A percentile compares a stretch with the other conserved stretches of the same genome.
phyloP scores from a whole-genome alignment of 2,797 vertebrate genomes.

The Alca torda region DNA sequence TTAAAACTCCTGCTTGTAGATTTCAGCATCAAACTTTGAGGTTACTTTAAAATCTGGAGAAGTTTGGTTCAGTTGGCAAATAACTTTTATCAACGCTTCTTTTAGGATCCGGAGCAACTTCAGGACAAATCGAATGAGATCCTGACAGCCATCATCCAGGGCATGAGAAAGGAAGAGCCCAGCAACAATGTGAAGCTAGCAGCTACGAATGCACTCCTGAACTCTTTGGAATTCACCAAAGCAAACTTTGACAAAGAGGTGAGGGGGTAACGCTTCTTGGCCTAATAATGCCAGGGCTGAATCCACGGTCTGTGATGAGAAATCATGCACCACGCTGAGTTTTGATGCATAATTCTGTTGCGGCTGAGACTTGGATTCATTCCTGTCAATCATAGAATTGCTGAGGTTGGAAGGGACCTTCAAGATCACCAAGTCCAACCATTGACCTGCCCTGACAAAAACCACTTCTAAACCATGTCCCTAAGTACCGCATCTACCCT shows the following conservation, averaged over 20 bases:
- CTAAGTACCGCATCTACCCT: too few species aligned
- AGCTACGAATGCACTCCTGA: constrained; percentile 95
- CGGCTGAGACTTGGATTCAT: constrained; percentile 28
- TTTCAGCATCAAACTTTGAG: too few species aligned
- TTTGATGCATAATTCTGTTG: constrained; percentile 11
- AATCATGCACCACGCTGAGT: constrained; percentile 71
- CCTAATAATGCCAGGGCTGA: background rate
- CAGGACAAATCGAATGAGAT: constrained; percentile 98
- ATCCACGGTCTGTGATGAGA: constrained; percentile 57
- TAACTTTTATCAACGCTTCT: background rate
- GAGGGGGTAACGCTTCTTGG: background rate
- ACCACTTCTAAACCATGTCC: too few species aligned
- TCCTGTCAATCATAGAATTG: background rate
- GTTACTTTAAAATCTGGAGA: rapidly evolving
- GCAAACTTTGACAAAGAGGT: constrained; percentile 99
- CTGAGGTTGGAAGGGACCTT: too few species aligned
- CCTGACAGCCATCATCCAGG: constrained; percentile 98
- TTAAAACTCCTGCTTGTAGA: background rate
- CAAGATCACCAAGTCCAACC: too few species aligned
- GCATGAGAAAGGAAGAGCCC: constrained; percentile 98
- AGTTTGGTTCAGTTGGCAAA: background rate
- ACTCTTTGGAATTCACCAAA: constrained; percentile 98
- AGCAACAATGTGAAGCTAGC: constrained; percentile 98
- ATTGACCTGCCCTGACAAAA: too few species aligned
- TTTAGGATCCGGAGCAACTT: constrained; percentile 95